phyloP scores from a whole-genome alignment of 2,797 vertebrate genomes.

The Taenioides sp. region DNA sequence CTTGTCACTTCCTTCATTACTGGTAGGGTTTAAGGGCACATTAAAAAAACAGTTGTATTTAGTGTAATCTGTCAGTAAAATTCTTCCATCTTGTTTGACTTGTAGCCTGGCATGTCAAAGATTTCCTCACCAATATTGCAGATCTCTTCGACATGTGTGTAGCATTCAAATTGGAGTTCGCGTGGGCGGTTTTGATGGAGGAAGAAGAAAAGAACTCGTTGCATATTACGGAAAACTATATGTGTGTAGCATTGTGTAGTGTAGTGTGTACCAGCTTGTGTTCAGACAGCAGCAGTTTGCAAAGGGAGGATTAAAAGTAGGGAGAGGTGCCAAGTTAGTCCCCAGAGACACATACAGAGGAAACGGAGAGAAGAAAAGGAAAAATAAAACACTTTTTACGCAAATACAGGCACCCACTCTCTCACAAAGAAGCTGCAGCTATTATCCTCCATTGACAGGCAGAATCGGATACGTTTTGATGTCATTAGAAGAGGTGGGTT shows the following conservation, averaged over 20 bases:
- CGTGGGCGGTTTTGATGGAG: slow-evolving; percentile 42
- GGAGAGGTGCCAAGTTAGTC: slow-evolving; percentile 77
- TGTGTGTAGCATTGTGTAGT: slow-evolving; percentile 17
- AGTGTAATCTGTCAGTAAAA: slow-evolving; percentile 41
- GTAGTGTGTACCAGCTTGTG: slow-evolving; percentile 63
- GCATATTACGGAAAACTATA: slow-evolving; percentile 26
- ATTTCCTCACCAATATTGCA: slow-evolving; percentile 51
- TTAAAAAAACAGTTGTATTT: slow-evolving; percentile 33
- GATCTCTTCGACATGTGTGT: slow-evolving; percentile 48
- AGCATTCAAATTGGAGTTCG: slow-evolving; percentile 33
- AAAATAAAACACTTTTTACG: slow-evolving; percentile 63
- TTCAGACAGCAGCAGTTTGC: slow-evolving; percentile 75
- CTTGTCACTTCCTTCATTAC: slow-evolving; percentile 53
- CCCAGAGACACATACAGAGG: slow-evolving; percentile 71
- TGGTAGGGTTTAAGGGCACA: slow-evolving; percentile 40
- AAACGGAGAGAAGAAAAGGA: slow-evolving; percentile 73
- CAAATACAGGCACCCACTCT: slow-evolving; percentile 31
- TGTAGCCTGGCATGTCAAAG: slow-evolving; percentile 41
- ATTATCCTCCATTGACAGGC: background rate
- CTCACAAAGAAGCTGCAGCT: slow-evolving; percentile 43
- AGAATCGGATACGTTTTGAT: background rate
- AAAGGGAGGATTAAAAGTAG: slow-evolving; percentile 75
- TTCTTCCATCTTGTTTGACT: slow-evolving; percentile 49
- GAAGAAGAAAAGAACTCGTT: background rate
- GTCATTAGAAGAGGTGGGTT: background rate